phyloP scores from a whole-genome alignment of 53 echinoderm and acorn worm genomes.

The Glandiceps talaboti region DNA sequence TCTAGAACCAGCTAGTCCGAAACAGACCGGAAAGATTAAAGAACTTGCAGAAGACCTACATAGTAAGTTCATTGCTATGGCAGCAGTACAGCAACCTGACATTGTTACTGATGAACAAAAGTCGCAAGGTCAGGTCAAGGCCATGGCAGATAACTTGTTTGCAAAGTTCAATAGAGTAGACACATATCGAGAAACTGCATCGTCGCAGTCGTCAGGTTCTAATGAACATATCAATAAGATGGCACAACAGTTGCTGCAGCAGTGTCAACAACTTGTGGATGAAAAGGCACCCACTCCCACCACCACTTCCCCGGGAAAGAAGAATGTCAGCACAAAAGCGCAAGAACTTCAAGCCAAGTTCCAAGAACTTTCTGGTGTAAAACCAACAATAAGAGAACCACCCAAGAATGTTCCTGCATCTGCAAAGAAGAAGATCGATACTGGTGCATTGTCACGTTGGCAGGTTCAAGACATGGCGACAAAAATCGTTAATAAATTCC shows the following conservation, averaged over 20 bases:
- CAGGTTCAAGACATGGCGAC: background rate
- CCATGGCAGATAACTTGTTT: background rate
- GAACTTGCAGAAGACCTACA: background rate
- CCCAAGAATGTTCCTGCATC: background rate
- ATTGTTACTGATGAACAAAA: background rate
- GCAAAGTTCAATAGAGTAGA: background rate
- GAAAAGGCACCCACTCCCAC: background rate
- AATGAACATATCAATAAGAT: background rate
- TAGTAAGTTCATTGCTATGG: background rate
- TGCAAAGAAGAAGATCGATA: background rate
- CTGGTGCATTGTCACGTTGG: background rate
- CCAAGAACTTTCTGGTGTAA: background rate
- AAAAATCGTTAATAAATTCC: background rate
- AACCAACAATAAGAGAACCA: background rate
- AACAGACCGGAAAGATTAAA: background rate
- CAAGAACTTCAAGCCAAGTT: background rate
- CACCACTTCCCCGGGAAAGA: no score
- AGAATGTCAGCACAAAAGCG: background rate
- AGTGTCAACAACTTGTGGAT: background rate
- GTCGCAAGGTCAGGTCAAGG: background rate
- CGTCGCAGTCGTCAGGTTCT: background rate
- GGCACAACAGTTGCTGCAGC: background rate
- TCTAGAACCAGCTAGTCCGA: background rate
- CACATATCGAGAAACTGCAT: background rate
- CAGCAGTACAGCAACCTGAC: background rate